These are phyloP conservation scores for Pocillopora grandis DNA, from an alignment of 92 coral and sea anemone genomes.

Conservation along the genomic window DNA sequence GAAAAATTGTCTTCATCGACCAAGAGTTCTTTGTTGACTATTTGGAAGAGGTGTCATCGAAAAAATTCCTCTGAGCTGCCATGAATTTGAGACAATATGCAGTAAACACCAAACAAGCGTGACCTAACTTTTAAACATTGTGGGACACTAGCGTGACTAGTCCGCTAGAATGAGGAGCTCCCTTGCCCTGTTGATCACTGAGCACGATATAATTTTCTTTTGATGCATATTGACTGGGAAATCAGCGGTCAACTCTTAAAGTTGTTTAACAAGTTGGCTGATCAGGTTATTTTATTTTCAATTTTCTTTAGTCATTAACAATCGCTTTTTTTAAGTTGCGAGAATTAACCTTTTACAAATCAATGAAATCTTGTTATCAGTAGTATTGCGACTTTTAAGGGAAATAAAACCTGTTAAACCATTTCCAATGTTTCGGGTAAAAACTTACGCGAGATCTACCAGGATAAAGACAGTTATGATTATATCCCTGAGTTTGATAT, in stretches of 20 bases:
- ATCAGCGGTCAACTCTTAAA: too few species aligned
- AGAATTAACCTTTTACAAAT: not conserved
- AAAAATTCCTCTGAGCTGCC: too few species aligned
- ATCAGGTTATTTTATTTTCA: not conserved
- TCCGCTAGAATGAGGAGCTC: not conserved
- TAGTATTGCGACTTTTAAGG: not conserved
- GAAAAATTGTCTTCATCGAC: too few species aligned
- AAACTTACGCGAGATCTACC: not conserved
- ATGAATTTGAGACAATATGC: too few species aligned
- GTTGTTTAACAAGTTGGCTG: too few species aligned
- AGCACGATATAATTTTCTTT: not conserved
- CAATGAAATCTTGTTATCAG: not conserved
- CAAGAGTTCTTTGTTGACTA: not conserved
- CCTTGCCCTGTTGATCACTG: not conserved
- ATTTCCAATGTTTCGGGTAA: not conserved
- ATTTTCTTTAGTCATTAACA: too few species aligned
- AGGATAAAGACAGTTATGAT: not conserved
- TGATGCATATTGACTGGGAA: too few species aligned
- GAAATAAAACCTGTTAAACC: conserved; percentile 26
- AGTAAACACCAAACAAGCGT: too few species aligned
- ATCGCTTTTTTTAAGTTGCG: too few species aligned
- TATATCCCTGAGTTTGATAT: not conserved
- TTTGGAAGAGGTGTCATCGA: not conserved
- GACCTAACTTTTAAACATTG: not conserved
- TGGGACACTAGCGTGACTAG: not conserved